phyloP scores from a whole-genome alignment of 2,113 vertebrate genomes.

The Asarcornis scutulata region DNA sequence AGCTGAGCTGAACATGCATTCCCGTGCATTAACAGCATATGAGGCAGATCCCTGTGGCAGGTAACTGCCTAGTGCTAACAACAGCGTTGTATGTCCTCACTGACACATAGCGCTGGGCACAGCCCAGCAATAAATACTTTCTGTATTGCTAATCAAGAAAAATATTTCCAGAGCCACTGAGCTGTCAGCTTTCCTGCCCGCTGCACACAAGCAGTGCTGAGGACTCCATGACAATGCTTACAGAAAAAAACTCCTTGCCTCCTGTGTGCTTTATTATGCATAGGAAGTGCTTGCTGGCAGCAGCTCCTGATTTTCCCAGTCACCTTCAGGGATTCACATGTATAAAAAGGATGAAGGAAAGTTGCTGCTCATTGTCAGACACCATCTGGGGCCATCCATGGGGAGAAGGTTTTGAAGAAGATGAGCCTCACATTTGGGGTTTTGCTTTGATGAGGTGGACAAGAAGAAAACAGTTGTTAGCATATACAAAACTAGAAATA shows the following conservation, averaged over 20 bases:
- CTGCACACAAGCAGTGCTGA: not conserved
- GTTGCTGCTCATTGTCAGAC: not conserved
- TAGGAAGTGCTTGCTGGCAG: not conserved
- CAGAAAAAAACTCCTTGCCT: not conserved
- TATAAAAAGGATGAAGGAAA: not conserved
- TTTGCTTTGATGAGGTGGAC: not conserved
- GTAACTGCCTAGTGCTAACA: not conserved
- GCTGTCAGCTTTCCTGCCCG: not conserved
- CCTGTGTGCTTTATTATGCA: not conserved
- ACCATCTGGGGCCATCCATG: not conserved
- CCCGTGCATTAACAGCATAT: not conserved
- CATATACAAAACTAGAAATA: not conserved
- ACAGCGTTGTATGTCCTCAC: not conserved
- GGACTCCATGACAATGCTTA: not conserved
- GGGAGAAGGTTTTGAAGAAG: not conserved
- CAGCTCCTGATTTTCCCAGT: not conserved
- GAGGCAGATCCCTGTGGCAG: not conserved
- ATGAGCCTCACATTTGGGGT: not conserved
- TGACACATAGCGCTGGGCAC: no score
- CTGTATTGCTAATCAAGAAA: not conserved
- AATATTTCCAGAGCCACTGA: not conserved
- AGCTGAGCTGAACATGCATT: not conserved
- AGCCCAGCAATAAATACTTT: not conserved
- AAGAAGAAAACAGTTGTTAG: not conserved
- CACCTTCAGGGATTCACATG: not conserved